A percentile compares a stretch with the other conserved stretches of the same genome.
Conservation (phyloP, 1,140 invertebrate species). For the Rhyzopertha dominica region DNA sequence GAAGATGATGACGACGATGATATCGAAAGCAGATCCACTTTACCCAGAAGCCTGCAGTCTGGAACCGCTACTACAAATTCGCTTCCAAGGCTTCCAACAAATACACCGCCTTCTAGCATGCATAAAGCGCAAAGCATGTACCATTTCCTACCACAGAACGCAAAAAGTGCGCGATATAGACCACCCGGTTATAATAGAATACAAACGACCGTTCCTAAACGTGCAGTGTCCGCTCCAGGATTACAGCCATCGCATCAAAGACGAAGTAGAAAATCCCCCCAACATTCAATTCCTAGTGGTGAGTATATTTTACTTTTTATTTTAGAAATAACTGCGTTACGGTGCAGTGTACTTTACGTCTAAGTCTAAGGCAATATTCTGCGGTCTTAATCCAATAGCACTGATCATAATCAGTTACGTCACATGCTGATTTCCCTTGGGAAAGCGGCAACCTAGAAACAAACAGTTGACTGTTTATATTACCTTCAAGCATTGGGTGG, state of each 20-base stretch:
- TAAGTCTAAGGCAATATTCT: too few species aligned
- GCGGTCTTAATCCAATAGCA: too few species aligned
- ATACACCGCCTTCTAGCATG: constrained; percentile 53
- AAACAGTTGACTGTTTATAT: too few species aligned
- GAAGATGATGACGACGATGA: constrained; percentile 62
- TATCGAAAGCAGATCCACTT: constrained; percentile 52
- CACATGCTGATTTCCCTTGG: too few species aligned
- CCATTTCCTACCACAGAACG: constrained; percentile 56
- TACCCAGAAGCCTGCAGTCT: constrained; percentile 60
- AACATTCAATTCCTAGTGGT: constrained; percentile 53
- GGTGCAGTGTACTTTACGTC: too few species aligned
- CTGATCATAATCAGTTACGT: too few species aligned
- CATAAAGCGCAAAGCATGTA: constrained; percentile 65
- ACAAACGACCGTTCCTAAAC: constrained; percentile 52
- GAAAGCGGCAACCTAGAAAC: too few species aligned
- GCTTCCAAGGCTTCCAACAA: constrained; percentile 64
- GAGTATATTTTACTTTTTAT: too few species aligned
- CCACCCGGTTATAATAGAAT: constrained; percentile 69
- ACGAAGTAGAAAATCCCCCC: constrained; percentile 52
- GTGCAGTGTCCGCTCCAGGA: constrained; percentile 66
- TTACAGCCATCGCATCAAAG: constrained; percentile 56
- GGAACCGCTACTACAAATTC: constrained; percentile 65
- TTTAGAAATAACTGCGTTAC: too few species aligned
- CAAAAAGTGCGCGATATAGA: constrained; percentile 79
- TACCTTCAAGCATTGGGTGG: too few species aligned